phyloP scores from a whole-genome alignment of 2,888 invertebrate species.

The Agrenia bidenticulata region DNA sequence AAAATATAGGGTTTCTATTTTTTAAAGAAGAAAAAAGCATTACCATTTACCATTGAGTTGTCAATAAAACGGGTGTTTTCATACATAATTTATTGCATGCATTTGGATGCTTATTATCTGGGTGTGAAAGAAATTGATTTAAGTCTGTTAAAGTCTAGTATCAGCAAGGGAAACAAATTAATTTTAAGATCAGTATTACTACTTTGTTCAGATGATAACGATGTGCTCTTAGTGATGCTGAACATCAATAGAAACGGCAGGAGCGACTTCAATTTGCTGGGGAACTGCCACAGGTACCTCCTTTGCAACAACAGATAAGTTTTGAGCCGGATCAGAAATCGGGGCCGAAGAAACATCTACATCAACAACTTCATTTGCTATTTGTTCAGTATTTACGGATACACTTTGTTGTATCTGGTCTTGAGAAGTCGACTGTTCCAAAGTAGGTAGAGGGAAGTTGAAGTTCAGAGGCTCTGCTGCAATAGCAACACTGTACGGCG shows the following conservation, averaged over 20 bases:
- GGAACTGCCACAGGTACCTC: not conserved
- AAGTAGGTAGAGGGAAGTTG: conserved; percentile 19
- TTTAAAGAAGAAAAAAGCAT: too few species aligned
- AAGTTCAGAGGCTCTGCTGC: conserved; percentile 41
- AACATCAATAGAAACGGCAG: conserved; percentile 6
- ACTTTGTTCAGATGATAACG: not conserved
- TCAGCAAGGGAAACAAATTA: not conserved
- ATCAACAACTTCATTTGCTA: not conserved
- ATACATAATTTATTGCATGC: too few species aligned
- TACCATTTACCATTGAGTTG: too few species aligned
- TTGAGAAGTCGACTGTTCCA: not conserved
- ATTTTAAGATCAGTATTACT: not conserved
- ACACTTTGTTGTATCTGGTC: not conserved
- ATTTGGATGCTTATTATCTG: too few species aligned
- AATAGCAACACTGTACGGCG: conserved; percentile 50
- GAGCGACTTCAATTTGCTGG: conserved; percentile 14
- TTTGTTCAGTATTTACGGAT: not conserved
- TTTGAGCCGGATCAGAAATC: not conserved
- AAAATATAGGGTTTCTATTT: too few species aligned
- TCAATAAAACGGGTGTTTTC: too few species aligned
- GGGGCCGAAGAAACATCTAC: not conserved
- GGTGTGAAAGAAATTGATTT: too few species aligned
- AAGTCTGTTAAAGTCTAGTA: too few species aligned
- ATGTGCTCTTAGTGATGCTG: not conserved
- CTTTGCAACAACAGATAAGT: not conserved